Evolutionary conservation across 2,113 vertebrate species (phyloP).

Genomic region (Onychostoma macrolepis): DNA sequence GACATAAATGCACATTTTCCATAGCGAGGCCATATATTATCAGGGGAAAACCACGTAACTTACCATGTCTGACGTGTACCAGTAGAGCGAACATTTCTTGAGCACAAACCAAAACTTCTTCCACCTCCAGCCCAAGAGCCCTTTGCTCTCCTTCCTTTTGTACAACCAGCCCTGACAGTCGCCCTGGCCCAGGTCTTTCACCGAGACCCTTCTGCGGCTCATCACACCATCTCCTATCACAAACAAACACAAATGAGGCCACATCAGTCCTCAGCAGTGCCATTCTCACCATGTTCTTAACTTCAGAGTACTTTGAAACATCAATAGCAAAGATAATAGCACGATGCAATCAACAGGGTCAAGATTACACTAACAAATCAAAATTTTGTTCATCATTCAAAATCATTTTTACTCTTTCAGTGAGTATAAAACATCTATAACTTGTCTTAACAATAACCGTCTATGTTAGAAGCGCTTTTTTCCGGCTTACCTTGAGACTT

Average conservation of each 20-base stretch:
- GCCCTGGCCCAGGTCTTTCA: slow-evolving; percentile 83
- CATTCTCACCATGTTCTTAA: background rate
- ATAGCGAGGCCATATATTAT: background rate
- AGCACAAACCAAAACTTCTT: slow-evolving; percentile 92
- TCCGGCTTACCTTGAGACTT: slow-evolving; percentile 36
- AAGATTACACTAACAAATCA: background rate
- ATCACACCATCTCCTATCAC: slow-evolving; percentile 73
- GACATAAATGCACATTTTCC: background rate
- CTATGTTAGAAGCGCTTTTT: background rate
- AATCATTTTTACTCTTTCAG: background rate
- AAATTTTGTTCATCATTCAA: background rate
- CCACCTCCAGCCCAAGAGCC: slow-evolving; percentile 87
- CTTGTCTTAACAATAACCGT: background rate
- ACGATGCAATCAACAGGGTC: background rate
- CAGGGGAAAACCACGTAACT: slow-evolving; percentile 65
- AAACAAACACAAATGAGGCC: background rate
- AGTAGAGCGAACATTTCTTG: slow-evolving; percentile 84
- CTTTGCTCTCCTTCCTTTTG: slow-evolving; percentile 85
- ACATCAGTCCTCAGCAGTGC: background rate
- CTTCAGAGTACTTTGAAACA: background rate
- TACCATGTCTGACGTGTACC: slow-evolving; percentile 84
- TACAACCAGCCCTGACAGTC: slow-evolving; percentile 90
- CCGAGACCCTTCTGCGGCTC: slow-evolving; percentile 86
- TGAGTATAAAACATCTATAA: background rate
- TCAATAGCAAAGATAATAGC: slow-evolving; percentile 25